Conservation (phyloP, 2,113 vertebrate genomes). For the Macroglossus sobrinus region DNA sequence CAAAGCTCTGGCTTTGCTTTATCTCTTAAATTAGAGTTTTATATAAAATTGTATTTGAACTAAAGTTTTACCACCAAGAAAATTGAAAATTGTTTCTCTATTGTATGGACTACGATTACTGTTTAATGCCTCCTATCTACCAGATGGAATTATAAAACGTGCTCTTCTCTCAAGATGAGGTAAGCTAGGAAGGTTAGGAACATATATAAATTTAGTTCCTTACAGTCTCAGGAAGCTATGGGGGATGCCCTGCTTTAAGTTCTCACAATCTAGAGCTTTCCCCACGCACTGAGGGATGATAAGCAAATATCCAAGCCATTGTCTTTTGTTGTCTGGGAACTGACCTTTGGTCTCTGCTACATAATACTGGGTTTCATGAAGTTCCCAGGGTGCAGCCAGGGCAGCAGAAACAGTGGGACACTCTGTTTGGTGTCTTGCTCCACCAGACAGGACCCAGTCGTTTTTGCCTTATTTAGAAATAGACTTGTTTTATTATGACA, state of each 20-base stretch:
- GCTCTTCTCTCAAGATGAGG: not conserved
- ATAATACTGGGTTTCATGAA: not conserved
- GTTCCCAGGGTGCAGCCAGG: not conserved
- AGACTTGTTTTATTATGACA: slow-evolving; percentile 73
- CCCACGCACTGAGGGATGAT: not conserved
- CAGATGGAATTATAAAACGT: not conserved
- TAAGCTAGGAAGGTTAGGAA: not conserved
- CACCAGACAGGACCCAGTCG: not conserved
- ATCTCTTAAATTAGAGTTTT: not conserved
- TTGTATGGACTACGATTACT: not conserved
- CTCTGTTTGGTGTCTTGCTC: slow-evolving; percentile 46
- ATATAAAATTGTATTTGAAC: not conserved
- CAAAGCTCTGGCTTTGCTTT: not conserved
- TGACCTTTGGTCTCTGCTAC: not conserved
- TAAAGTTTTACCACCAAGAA: not conserved
- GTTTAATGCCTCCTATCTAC: not conserved
- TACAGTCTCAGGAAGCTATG: not conserved
- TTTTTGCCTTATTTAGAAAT: slow-evolving; percentile 84
- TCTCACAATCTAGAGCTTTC: not conserved
- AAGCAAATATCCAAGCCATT: not conserved
- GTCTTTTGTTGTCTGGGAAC: slow-evolving; percentile 45
- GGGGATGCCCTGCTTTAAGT: not conserved
- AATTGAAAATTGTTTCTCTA: not conserved
- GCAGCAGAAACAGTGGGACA: not conserved
- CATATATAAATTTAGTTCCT: not conserved